Conservation (phyloP, 2,888 invertebrate genomes). For the Coenonympha arcania region DNA sequence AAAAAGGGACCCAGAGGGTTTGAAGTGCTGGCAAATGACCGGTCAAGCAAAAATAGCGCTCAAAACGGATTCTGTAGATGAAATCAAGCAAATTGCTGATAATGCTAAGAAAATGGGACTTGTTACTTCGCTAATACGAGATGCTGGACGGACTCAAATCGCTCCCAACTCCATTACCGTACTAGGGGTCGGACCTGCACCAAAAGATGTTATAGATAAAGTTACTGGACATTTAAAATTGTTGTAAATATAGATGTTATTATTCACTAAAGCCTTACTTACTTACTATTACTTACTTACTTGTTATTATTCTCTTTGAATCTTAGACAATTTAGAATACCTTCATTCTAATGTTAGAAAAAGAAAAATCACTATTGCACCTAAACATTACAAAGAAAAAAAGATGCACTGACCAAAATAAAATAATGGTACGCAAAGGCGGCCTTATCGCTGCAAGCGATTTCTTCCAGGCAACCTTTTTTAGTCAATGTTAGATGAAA, state of each 20-base stretch:
- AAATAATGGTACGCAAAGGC: too few species aligned
- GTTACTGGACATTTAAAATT: conserved; percentile 92
- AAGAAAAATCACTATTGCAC: too few species aligned
- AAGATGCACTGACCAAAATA: too few species aligned
- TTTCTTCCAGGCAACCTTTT: too few species aligned
- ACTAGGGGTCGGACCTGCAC: conserved; percentile 93
- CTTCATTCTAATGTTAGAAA: too few species aligned
- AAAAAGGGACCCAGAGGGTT: conserved; percentile 74
- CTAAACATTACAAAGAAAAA: too few species aligned
- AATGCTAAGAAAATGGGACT: conserved; percentile 81
- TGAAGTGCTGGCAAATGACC: conserved; percentile 74
- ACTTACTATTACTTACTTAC: too few species aligned
- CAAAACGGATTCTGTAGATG: conserved; percentile 83
- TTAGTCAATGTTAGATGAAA: too few species aligned
- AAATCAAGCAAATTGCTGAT: conserved; percentile 79
- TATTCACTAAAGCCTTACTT: not conserved
- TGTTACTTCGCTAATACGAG: conserved; percentile 82
- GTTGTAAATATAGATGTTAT: conserved; percentile 67
- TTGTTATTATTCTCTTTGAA: too few species aligned
- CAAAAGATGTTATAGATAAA: conserved; percentile 81
- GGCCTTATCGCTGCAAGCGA: too few species aligned
- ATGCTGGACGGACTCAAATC: conserved; percentile 96
- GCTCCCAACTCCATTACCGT: conserved; percentile 91
- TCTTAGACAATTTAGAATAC: too few species aligned
- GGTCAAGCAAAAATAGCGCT: conserved; percentile 93